Base-by-base conservation (phyloP, 1,140 invertebrate species). In the Pectinophora gossypiella region DNA sequence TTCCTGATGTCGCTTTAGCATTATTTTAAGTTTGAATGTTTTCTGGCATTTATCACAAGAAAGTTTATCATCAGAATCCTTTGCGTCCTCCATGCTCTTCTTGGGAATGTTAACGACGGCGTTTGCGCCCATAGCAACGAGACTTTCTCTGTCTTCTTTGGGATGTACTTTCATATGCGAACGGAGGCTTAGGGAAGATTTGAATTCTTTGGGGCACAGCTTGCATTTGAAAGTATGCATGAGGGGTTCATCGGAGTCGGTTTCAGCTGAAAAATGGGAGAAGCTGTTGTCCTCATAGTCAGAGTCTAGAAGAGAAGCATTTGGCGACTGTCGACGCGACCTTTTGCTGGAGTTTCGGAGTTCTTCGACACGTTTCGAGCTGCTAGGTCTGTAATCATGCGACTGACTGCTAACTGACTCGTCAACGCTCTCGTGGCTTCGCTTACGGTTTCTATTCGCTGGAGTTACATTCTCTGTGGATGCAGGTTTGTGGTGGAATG, bases 11-110 rank as follows among this genome's bases (percentile, higher is more conserved):
- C 75, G 60, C 23, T 78, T 78, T 35, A 81, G 51, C 75, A 81
- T 78, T n/a, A 81, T 78, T 44, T 87, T 86, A 36, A 85, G 64
- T 51, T 87, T 88, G 47, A 87, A 88, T 3, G 68, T 72, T 50
- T 84, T 87, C 6, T 70, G 76, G 51, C 87, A 89, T 52, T 73
- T 77, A 0, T 80, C 70, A 46, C 85, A 89, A 3, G 49, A 68
- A 10, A 81, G 56, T 44, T 77, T 74, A 23, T 77, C 69, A 3
- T 81, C 72, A n/a, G 59, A 68, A 19, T 81, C 75, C 0, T 49
- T 23, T 1, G 76, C 70, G 18, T 76, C 72, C n/a, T 54, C 64
- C 1, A 43, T 35, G 13, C 45, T 59, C 5, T 60, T 10, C 27
- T 22, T 59, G 1, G 68, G 70, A 20, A 59, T 68, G 9, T 59